Base-by-base conservation (phyloP, 2,888 invertebrate genomes). In the Coecobrya sp. region DNA sequence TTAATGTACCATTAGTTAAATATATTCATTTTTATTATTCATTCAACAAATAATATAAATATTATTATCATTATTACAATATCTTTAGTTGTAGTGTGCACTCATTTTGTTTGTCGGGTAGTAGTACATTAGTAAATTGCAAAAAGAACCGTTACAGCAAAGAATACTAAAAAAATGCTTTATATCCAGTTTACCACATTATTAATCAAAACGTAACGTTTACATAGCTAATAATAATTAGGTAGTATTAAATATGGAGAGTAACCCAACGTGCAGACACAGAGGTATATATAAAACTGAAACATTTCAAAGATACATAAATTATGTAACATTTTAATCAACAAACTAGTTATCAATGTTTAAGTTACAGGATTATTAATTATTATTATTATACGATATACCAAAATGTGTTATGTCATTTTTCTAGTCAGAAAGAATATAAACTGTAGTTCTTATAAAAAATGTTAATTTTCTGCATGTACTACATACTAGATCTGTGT, bases 331-430 rank as follows among this genome's bases (percentile, higher is more conserved):
- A 5, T 3, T 25, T 73, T 81, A 91, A 73, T 73, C 59, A 87
- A 62, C 45, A 68, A 65, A 82, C 87, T 84, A 87, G 82, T 73
- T 82, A 68, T 81, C 49, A 45, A 92, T 86, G 81, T 76, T 91
- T 92, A 88, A 92, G 88, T 88, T 92, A 76, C 70, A 88, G n/a
- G 27, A 68, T 73, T 42, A 81, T 81, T 36, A 13, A 30, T 49
- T 16, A 68, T 65, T 36, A 76, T 76, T 79, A 81, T 49, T 81
- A 89, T 89, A 88, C 88, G 85, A 89, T 92, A 62, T 92, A 92
- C 92, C 92, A 92, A 89, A 92, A 92, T 92, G 92, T 92, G 92
- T 92, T 92, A 92, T 92, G 92, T 92, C 92, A 92, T 88, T 88
- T 92, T 92, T 92, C 92, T 92, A 92, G 92, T 92, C 92, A 92